phyloP scores from a whole-genome alignment of 2,113 vertebrate species.

The Phoxinus phoxinus region DNA sequence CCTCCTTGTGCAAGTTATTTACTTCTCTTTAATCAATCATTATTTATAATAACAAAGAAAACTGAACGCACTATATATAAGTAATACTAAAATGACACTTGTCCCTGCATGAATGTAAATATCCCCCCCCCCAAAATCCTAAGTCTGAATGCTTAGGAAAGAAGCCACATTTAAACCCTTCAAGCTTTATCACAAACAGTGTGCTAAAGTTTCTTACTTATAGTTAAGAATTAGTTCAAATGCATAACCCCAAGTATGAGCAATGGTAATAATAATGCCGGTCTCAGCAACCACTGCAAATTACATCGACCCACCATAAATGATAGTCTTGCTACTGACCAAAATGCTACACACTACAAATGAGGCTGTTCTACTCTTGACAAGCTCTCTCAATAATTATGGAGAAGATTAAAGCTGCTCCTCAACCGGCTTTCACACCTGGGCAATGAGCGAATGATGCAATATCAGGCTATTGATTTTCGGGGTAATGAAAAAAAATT shows the following conservation, averaged over 20 bases:
- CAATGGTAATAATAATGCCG: neutral
- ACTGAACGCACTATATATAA: neutral
- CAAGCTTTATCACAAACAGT: neutral
- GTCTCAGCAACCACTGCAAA: neutral
- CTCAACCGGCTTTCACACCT: neutral
- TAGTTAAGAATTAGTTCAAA: neutral
- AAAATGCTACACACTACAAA: neutral
- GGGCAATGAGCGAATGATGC: neutral
- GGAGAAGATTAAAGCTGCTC: neutral
- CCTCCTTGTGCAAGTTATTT: neutral
- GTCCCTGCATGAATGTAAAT: neutral
- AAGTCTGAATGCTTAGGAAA: neutral
- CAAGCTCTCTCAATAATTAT: neutral
- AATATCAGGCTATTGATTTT: neutral
- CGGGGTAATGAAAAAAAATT: neutral
- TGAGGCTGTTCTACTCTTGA: neutral
- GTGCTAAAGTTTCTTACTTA: neutral
- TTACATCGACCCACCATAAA: neutral
- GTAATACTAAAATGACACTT: no score
- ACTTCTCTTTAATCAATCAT: neutral
- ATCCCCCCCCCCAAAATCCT: neutral
- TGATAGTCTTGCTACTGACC: neutral
- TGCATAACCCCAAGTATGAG: neutral
- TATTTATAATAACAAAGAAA: slow-evolving; percentile 32
- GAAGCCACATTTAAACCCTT: neutral